Evolutionary conservation across 2,797 vertebrate genomes (phyloP), one percentile per base, ranked within the genome.

Genomic region (Rhinophrynus dorsalis): DNA sequence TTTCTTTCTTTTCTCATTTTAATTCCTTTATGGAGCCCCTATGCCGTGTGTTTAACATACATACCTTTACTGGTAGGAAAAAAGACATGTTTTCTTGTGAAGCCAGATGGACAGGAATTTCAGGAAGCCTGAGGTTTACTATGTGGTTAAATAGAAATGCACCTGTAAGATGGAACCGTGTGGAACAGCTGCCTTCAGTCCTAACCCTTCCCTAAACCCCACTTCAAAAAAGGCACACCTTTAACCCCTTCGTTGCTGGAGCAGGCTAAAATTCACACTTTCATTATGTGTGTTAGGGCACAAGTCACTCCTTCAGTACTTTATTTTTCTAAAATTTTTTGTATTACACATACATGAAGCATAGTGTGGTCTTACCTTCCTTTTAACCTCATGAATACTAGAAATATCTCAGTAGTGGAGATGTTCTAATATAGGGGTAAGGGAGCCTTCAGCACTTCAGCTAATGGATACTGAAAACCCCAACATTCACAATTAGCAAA

Each of bases 41-140:
- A 26, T 52, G 20, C 32, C 29, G 5, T 70, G 44, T 59, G 58
- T 40, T 64, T 50, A 57, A 42, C 17, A 65, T 23, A 10, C 60
- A 68, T 65, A 65, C 20, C 12, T 52, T 26, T 52, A 35, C 30
- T 52, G 33, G 54, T 30, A 59, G 35, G 69, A 59, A 65, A 50
- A 57, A 50, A n/a, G n/a, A n/a, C n/a, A 17, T 40, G 13, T 65
- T 24, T 72, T 58, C 61, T 51, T 42, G 61, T 58, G 54, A 50
- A 72, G 61, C 69, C 54, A 59, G 69, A 65, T 44, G 44, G 44
- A 73, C 69, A 50, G 42, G 69, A 73, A 73, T 66, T 58, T 64
- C 69, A 65, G 69, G 61, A 72, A 66, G 45, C 20, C 12, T 42
- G 26, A 17, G 56, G 26, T 52, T 66, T 32, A 60, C 17, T 37